These are phyloP conservation scores for Bombus fervidus DNA, from an alignment of 1,140 invertebrate species.

Conservation along the genomic window DNA sequence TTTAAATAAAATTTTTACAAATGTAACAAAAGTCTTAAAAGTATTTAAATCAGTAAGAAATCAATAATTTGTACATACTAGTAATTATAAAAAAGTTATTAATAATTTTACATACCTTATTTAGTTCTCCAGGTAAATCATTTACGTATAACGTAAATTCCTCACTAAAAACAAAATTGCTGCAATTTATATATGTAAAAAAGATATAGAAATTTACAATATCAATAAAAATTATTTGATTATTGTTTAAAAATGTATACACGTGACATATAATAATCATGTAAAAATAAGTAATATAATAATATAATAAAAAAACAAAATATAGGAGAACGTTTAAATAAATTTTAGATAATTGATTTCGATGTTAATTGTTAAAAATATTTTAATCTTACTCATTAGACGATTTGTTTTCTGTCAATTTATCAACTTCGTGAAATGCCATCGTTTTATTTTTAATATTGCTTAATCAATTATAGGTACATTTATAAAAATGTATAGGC, in stretches of 20 bases:
- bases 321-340: neutral
- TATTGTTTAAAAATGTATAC: neutral
- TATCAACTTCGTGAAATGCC: neutral
- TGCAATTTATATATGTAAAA: neutral
- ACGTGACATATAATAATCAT: neutral
- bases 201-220: neutral
- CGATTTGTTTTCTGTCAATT: neutral
- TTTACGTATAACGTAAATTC: conserved; percentile 65
- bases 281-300: neutral
- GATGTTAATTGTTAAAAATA: neutral
- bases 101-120: conserved; percentile 66
- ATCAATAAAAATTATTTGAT: neutral
- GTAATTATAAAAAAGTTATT: conserved; percentile 6
- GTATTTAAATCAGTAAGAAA: neutral
- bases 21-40: neutral
- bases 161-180: neutral
- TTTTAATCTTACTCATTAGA: conserved; percentile 1
- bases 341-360: neutral
- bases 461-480: neutral
- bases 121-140: conserved; percentile 70
- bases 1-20: neutral
- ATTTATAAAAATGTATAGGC: neutral
- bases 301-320: neutral
- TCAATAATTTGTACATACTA: neutral
- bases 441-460: neutral